A percentile compares a stretch with the other conserved stretches of the same genome.
Conservation (phyloP, 2,113 vertebrate species). For the Smithornis capensis region DNA sequence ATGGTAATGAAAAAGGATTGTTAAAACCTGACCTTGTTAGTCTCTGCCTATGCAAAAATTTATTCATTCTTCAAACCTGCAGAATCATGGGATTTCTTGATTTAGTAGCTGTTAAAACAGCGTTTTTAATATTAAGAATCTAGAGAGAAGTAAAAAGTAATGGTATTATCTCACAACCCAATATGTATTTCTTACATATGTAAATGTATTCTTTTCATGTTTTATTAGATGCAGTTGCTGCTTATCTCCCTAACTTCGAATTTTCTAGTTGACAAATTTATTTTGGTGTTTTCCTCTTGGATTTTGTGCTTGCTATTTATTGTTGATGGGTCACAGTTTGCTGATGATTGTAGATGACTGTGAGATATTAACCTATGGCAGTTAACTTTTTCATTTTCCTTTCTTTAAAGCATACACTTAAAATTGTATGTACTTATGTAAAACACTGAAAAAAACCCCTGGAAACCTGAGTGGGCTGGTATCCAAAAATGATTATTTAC, state of each 20-base stretch:
- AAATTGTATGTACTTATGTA: neutral
- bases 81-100: neutral
- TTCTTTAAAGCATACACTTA: neutral
- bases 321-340: neutral
- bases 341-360: neutral
- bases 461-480: neutral
- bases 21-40: neutral
- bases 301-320: neutral
- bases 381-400: neutral
- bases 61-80: neutral
- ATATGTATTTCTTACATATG: too few species aligned
- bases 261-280: neutral
- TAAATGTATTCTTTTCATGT: neutral
- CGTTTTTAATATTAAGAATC: neutral
- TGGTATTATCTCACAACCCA: neutral
- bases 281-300: neutral
- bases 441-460: neutral
- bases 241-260: neutral
- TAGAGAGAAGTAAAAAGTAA: neutral
- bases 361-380: neutral
- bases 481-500: neutral
- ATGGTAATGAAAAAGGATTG: neutral
- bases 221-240: neutral
- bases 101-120: neutral
- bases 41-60: neutral